Conservation (phyloP, 2,113 vertebrate genomes). For the Porphyrio hochstetteri region DNA sequence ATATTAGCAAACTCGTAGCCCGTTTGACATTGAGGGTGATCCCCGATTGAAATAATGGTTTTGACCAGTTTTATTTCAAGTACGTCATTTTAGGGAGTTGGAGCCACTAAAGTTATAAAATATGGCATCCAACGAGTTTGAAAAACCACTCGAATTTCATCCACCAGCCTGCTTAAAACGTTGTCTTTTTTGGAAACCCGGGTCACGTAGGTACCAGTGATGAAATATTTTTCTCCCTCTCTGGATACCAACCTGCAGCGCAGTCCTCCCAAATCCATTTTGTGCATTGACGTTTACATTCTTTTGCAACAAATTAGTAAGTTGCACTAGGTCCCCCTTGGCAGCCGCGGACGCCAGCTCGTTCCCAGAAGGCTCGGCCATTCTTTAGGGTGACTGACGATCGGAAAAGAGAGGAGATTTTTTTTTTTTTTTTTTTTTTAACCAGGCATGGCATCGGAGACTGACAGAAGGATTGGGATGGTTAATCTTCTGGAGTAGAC, state of each 20-base stretch:
- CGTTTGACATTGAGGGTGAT: conserved; percentile 69
- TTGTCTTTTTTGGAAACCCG: conserved; percentile 72
- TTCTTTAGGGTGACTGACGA: conserved; percentile 83
- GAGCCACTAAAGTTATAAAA: conserved; percentile 79
- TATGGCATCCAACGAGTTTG: conserved; percentile 78
- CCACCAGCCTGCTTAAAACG: conserved; percentile 65
- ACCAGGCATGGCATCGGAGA: conserved; percentile 81
- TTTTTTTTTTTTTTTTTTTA: conserved; percentile 73
- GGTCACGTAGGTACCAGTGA: conserved; percentile 75
- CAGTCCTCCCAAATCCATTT: conserved; percentile 88
- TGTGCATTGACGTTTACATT: conserved; percentile 88
- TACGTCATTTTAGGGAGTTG: conserved; percentile 81
- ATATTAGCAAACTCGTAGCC: conserved; percentile 68
- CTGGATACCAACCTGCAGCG: conserved; percentile 91
- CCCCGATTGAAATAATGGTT: conserved; percentile 58
- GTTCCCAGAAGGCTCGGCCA: conserved; percentile 85
- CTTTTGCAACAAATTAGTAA: conserved; percentile 83
- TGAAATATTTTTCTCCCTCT: conserved; percentile 76
- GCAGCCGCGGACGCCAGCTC: conserved; percentile 88
- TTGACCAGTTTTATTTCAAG: conserved; percentile 76
- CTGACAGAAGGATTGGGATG: conserved; percentile 83
- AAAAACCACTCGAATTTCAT: conserved; percentile 67
- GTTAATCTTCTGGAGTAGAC: conserved; percentile 84
- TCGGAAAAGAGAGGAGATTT: conserved; percentile 77
- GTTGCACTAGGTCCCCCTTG: conserved; percentile 82